A percentile compares a stretch with the other conserved stretches of the same genome.
These are phyloP conservation scores for Microctenopoma steveboyesi DNA, from an alignment of 2,797 vertebrate genomes.

Conservation along the genomic window DNA sequence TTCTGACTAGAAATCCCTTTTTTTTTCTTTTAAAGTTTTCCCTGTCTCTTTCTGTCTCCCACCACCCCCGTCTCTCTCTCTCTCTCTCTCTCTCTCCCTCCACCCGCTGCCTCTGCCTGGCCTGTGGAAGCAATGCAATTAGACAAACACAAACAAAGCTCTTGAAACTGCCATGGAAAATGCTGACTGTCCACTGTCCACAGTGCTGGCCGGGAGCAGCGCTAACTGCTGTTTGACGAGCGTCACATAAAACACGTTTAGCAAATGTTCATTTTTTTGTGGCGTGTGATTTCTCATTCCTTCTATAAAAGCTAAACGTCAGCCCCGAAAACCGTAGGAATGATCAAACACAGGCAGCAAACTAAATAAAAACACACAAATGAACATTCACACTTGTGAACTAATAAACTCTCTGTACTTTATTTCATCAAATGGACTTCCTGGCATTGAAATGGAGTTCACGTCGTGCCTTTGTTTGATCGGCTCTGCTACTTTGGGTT, in stretches of 20 bases:
- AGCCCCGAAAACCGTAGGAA: conserved; percentile 16
- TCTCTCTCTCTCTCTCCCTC: conserved; percentile 7
- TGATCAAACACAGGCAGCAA: neutral
- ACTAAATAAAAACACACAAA: conserved; percentile 19
- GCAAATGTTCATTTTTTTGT: conserved; percentile 5
- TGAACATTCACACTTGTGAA: conserved; percentile 51
- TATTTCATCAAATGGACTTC: conserved; percentile 74
- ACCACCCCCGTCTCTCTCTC: neutral
- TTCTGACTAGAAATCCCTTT: neutral
- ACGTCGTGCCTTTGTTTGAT: conserved; percentile 77
- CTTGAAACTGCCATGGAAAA: conserved; percentile 68
- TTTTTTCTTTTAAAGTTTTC: conserved; percentile 13
- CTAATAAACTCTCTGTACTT: conserved; percentile 70
- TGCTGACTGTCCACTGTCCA: conserved; percentile 72
- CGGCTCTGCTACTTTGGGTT: conserved; percentile 80
- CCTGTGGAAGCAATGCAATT: conserved; percentile 83
- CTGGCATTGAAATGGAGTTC: conserved; percentile 73
- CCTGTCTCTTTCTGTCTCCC: neutral
- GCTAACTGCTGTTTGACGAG: conserved; percentile 49
- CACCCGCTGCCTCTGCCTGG: conserved; percentile 58
- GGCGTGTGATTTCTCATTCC: neutral
- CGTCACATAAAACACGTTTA: conserved; percentile 23
- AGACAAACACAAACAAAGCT: conserved; percentile 81
- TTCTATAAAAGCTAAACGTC: conserved; percentile 5
- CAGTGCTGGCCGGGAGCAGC: conserved; percentile 43